phyloP scores from a whole-genome alignment of 2,888 invertebrate genomes.

The Pyrgus malvae region DNA sequence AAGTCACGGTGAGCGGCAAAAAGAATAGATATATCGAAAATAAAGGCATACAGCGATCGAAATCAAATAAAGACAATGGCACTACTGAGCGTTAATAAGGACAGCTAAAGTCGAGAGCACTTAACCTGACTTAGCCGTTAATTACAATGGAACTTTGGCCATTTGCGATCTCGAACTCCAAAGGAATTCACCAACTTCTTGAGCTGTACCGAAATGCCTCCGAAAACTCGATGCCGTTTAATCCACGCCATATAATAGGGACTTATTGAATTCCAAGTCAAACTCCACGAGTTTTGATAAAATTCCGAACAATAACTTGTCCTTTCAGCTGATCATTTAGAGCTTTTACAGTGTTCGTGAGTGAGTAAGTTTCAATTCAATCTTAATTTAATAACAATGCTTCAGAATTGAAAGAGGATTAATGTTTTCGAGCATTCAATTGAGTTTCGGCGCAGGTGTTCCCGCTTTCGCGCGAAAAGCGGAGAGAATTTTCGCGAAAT shows the following conservation, averaged over 20 bases:
- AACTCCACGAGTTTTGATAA: constrained; percentile 26
- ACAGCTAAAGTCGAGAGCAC: constrained; percentile 36
- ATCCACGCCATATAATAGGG: constrained; percentile 33
- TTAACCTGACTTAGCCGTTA: constrained; percentile 47
- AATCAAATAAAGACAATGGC: constrained; percentile 29
- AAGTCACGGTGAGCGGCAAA: too few relatives aligned
- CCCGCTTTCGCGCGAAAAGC: constrained; percentile 17
- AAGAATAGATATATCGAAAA: too few relatives aligned
- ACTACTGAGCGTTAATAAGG: constrained; percentile 31
- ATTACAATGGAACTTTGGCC: constrained; percentile 51
- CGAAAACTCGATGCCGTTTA: constrained; percentile 32
- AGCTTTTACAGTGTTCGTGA: constrained; percentile 5
- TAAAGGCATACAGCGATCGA: constrained; percentile 1
- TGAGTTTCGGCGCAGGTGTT: constrained; percentile 14
- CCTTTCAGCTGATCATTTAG: constrained; percentile 13
- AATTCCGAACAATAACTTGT: constrained; percentile 25
- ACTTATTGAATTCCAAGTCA: constrained; percentile 35
- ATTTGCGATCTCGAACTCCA: constrained; percentile 44
- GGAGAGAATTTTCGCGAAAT: constrained; percentile 41
- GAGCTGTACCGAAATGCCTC: constrained; percentile 25
- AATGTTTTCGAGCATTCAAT: constrained; percentile 9
- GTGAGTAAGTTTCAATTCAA: not conserved
- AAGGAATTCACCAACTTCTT: constrained; percentile 46
- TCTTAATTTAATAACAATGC: constrained; percentile 20
- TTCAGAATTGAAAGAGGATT: constrained; percentile 5